Conservation (phyloP, 2,113 vertebrate genomes). For the Tragelaphus scriptus region DNA sequence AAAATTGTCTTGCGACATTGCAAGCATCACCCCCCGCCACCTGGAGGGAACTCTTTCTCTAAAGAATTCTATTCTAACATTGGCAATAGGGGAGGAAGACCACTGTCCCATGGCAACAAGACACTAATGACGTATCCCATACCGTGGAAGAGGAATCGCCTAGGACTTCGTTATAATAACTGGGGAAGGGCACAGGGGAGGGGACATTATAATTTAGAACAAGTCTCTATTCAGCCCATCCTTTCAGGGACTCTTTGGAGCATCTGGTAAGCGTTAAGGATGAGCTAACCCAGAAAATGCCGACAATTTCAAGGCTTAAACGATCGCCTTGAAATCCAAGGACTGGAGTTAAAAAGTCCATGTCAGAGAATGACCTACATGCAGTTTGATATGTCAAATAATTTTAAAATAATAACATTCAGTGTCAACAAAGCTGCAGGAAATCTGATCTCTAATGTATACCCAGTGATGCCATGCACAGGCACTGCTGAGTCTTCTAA, state of each 20-base stretch:
- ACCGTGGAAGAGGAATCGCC: neutral
- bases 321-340: neutral
- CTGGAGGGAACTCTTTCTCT: neutral
- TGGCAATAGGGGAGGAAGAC: neutral
- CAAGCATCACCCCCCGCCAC: too few relatives aligned
- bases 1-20: neutral
- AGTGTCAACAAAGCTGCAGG: neutral
- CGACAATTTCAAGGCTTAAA: neutral
- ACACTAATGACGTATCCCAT: neutral
- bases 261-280: neutral
- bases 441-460: neutral
- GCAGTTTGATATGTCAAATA: neutral
- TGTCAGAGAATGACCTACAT: neutral
- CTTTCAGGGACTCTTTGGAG: neutral
- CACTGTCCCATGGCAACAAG: neutral
- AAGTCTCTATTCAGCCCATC: neutral
- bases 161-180: neutral
- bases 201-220: neutral
- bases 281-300: neutral
- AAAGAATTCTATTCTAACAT: neutral
- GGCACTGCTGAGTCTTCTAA: neutral
- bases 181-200: neutral
- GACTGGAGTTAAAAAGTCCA: neutral
- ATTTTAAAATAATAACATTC: neutral
- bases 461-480: fast-evolving